Percentiles rank a stretch among this genome's conserved stretches.
Conservation (phyloP, 92 coral and sea anemone species). For the Actinostola sp. region DNA sequence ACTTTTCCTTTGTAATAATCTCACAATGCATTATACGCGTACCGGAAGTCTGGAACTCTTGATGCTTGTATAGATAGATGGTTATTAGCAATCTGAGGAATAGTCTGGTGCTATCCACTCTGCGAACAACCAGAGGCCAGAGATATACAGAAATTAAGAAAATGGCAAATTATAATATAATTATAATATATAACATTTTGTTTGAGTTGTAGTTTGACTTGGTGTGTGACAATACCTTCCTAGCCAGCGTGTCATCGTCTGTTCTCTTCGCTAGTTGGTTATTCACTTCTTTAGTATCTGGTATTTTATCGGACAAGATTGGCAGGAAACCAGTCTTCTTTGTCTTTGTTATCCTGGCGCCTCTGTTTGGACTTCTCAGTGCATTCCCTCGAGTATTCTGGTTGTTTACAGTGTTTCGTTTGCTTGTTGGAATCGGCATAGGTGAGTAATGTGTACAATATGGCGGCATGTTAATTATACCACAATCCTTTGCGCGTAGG, state of each 20-base stretch:
- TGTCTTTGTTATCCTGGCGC: constrained; percentile 35
- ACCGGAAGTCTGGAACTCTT: too few relatives aligned
- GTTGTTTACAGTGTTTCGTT: constrained; percentile 69
- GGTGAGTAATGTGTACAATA: constrained; percentile 28
- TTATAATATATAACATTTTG: too few relatives aligned
- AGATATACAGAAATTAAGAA: too few relatives aligned
- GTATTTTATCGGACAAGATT: constrained; percentile 74
- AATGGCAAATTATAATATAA: too few relatives aligned
- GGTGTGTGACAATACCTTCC: constrained; percentile 74
- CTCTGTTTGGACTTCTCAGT: constrained; percentile 55
- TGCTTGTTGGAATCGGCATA: constrained; percentile 69
- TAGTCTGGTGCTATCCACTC: too few relatives aligned
- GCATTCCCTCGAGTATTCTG: constrained; percentile 80
- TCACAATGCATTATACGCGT: too few relatives aligned
- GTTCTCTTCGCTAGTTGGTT: constrained; percentile 75
- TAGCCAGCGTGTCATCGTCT: constrained; percentile 74
- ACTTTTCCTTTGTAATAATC: too few relatives aligned
- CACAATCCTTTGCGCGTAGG: too few relatives aligned
- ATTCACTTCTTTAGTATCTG: constrained; percentile 55
- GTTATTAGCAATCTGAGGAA: too few relatives aligned
- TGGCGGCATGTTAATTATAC: neutral
- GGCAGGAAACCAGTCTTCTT: constrained; percentile 73
- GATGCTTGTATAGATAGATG: too few relatives aligned
- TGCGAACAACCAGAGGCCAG: too few relatives aligned
- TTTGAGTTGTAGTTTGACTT: constrained; percentile 90